These are phyloP conservation scores for Holothuria leucospilota DNA, from an alignment of 53 echinoderm and acorn worm species.

Conservation along the genomic window DNA sequence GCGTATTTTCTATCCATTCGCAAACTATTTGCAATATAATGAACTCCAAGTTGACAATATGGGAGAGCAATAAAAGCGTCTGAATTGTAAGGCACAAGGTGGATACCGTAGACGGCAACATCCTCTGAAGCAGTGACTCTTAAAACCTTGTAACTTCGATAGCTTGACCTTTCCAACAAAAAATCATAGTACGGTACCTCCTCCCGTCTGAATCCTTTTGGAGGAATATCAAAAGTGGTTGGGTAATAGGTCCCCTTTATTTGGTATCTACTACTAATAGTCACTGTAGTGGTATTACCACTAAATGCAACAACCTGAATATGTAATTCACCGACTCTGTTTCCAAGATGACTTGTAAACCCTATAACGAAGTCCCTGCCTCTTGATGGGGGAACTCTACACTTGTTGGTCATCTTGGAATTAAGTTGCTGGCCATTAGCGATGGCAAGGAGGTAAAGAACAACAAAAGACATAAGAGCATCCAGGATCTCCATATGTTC, in stretches of 20 bases:
- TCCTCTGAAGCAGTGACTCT: conserved; percentile 52
- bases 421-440: no score
- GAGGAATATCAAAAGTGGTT: conserved; percentile 33
- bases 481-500: no score
- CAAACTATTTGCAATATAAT: conserved; percentile 53
- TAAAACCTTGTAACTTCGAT: conserved; percentile 45
- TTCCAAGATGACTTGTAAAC: background rate
- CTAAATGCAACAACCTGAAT: conserved; percentile 60
- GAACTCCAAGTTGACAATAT: conserved; percentile 52
- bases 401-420: no score
- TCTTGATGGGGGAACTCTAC: no score
- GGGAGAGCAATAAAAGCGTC: conserved; percentile 70
- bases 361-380: conserved; percentile 57
- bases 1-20: background rate
- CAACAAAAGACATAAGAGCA: no score
- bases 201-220: conserved; percentile 48
- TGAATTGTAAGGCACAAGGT: conserved; percentile 26
- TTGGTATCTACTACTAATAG: conserved; percentile 27
- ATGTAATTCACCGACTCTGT: background rate
- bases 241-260: background rate
- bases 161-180: background rate
- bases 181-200: conserved; percentile 43
- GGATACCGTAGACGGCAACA: conserved; percentile 65
- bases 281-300: conserved; percentile 14
- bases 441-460: no score